Evolutionary conservation across 2,888 invertebrate species (phyloP), one percentile per base, ranked within the genome.

Genomic region (Ormyrus rosae): DNA sequence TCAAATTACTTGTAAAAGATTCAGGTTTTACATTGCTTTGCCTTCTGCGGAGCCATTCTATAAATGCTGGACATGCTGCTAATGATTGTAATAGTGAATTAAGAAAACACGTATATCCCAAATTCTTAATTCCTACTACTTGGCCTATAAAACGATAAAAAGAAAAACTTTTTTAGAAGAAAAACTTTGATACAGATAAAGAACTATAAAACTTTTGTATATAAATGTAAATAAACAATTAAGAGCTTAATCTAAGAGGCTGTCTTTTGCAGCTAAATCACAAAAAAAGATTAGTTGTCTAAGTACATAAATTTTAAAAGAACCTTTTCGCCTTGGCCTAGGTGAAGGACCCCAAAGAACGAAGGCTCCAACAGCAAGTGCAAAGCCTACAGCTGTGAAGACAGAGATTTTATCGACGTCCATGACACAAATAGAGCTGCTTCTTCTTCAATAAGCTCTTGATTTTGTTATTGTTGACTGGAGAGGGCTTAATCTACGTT

Each of bases 81-180:
- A 98, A 91, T 2, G 97, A 96, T 92, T 98, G 98, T 48, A 98
- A 92, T 67, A 98, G 92, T 0, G 98, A 96, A 91, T 98, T 98
- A 75, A 98, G 92, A 90, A 98, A 98, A 91, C 98, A 98, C 0
- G 98, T 97, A 85, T 96, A 95, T 61, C 98, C 98, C 83, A 98
- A 93, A 92, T 98, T 98, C 84, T 96, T 95, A 56, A 98, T 92
- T 8, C 98, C 98, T 48, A 96, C 94, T 74, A 96, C 93, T 89
- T 96, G 94, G 45, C 96, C 96, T 86, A 94, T 65, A 83, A 83
- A 78, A 58, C 19, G 19, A 19, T 19, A 19, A 19, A 19, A 19
- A 19, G 0, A 19, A 19, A 19, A 19, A 19, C 19, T 19, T 19
- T 19, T 19, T 19, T 19, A 61, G 53, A 78, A 67, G 0, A 67